phyloP scores from a whole-genome alignment of 2,888 invertebrate species.

The Himalopsyche japonica region DNA sequence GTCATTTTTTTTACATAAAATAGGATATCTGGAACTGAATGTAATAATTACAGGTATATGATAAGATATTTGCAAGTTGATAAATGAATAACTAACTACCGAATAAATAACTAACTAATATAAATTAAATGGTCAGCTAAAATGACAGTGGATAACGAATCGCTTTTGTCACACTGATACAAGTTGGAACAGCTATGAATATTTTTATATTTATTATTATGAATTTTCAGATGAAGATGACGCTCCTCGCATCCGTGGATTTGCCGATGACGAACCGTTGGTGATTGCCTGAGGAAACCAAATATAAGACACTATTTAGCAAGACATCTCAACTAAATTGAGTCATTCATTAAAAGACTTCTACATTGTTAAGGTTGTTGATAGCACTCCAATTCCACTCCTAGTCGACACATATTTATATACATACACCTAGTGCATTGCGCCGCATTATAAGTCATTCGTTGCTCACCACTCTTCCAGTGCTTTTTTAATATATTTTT shows the following conservation, averaged over 20 bases:
- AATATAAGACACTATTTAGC: neutral
- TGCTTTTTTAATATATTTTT: neutral
- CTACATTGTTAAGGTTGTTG: constrained; percentile 18
- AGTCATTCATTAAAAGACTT: constrained; percentile 22
- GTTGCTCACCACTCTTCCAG: neutral
- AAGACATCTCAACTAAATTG: constrained; percentile 3
- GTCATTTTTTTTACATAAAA: no score
- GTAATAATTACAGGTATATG: no score
- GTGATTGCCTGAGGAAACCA: constrained; percentile 72
- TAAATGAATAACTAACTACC: no score
- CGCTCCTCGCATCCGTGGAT: constrained; percentile 86
- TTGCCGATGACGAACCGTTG: constrained; percentile 92
- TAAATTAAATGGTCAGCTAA: no score
- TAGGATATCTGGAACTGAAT: no score
- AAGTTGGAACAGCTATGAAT: no score
- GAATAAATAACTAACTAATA: no score
- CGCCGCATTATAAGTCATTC: neutral
- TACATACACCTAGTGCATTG: neutral
- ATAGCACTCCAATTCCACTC: constrained; percentile 30
- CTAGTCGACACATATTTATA: constrained; percentile 28
- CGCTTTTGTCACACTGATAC: no score
- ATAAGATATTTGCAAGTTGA: no score
- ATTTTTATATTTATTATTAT: neutral
- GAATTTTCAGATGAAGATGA: constrained; percentile 73
- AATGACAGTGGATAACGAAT: no score